Base-by-base conservation (phyloP, 2,113 vertebrate species). In the Thinocorus orbignyianus region DNA sequence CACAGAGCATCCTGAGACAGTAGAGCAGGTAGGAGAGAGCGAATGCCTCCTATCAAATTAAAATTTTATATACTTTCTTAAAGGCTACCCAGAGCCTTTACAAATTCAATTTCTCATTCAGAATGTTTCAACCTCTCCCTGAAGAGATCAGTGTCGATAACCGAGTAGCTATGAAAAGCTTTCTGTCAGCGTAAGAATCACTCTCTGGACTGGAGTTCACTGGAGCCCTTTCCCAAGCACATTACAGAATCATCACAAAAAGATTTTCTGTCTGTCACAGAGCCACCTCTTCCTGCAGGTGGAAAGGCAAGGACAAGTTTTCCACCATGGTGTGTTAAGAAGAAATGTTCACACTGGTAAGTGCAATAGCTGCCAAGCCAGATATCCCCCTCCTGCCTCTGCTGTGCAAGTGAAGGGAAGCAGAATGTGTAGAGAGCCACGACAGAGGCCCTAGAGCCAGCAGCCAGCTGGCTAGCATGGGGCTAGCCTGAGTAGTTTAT, bases 401-500 rank as follows among this genome's bases (percentile, higher is more conserved):
- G 0, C 17, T 15, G 37, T 6, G 26, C 31, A 28, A 26, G 39
- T 35, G 26, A 60, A 58, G 42, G 33, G 25, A 81, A 58, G 19
- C 6, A 64, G 37, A 68, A 69, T 0, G 1, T 19, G 20, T 15
- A 49, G n/a, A 31, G 6, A n/a, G n/a, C 35, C 24, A 8, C 8
- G 22, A 41, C 11, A 62, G 68, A 26, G 6, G 25, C 16, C 17
- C 4, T 17, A 25, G 42, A 58, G 26, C 19, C 2, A 1, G 24
- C 49, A 92, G 55, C 42, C 81, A 73, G 42, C 23, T 52, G 39
- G 41, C 14, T 64, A 62, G 57, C 35, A 58, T 23, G 10, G 18
- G 42, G 28, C 11, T 58, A 41, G 35, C 14, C 30, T 22, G 20
- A 22, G 30, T 3, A 6, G 12, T 11, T 37, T 85, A 28, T 0